phyloP scores from a whole-genome alignment of 2,113 vertebrate genomes.

The Collichthys lucidus region DNA sequence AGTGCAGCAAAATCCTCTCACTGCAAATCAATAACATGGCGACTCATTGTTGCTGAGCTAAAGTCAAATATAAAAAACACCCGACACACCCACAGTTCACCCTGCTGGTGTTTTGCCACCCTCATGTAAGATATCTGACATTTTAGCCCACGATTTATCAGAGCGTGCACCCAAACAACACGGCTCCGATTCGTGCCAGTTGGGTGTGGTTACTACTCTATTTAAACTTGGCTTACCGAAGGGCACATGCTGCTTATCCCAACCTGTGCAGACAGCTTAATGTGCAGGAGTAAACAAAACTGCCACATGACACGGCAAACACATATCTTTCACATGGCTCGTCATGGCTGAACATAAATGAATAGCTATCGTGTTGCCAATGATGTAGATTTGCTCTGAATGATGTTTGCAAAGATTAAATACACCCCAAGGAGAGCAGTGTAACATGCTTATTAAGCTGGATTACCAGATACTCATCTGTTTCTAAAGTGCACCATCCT shows the following conservation, averaged over 20 bases:
- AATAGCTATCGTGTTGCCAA: not conserved
- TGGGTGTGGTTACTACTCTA: not conserved
- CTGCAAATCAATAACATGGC: not conserved
- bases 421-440: not conserved
- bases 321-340: not conserved
- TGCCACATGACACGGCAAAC: not conserved
- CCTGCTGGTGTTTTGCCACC: not conserved
- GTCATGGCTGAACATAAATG: not conserved
- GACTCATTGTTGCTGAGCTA: not conserved
- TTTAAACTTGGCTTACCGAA: not conserved
- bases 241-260: not conserved
- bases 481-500: not conserved
- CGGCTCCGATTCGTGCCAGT: not conserved
- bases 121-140: not conserved
- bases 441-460: not conserved
- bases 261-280: conserved; percentile 12
- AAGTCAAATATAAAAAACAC: not conserved
- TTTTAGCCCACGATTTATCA: not conserved
- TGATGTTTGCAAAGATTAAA: conserved; percentile 1
- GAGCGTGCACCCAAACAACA: not conserved
- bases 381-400: conserved; percentile 1
- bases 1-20: conserved; percentile 10
- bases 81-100: no score
- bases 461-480: not conserved
- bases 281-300: conserved; percentile 11